Evolutionary conservation across 2,888 invertebrate species (phyloP), one percentile per base, ranked within the genome.

Genomic region (Lagria hirta): DNA sequence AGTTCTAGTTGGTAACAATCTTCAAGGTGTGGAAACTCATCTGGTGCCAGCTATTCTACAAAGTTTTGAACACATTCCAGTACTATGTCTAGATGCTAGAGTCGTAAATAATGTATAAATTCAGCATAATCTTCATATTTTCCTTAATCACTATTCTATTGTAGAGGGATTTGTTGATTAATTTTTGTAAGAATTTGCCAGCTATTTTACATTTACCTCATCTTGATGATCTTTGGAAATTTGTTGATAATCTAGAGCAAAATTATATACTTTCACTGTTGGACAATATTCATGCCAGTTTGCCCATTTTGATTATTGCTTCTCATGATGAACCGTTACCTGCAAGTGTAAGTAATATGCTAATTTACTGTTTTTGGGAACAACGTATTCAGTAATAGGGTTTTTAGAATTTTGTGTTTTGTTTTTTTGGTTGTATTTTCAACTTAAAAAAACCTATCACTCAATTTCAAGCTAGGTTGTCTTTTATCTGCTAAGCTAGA

Each of bases 21-120:
- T 57, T 42, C 68, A 68, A 56, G 83, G 81, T 10, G 78, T 83
- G 51, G 79, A 79, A 24, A 73, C 75, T 3, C 79, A 83, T 63
- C 64, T 82, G 18, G 74, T 78, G n/a, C 82, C 82, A 3, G 81
- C 81, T 2, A 53, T 82, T 17, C 65, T 83, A 20, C 78, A 81
- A 60, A 65, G 69, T 24, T 64, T 82, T 35, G 82, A 82, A 61
- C 71, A 71, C 57, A 55, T 75, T 34, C 73, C 75, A 1, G 65
- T 70, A 1, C 13, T 24, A 3, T 33, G 33, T 22, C 14, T 44
- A 13, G 44, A 44, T 12, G 26, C 22, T n/a, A 14, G 27, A 2
- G 20, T 28, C 28, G 29, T 59, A 7, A 49, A 51, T 10, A 51
- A 55, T 28, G 57, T 57, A 49, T n/a, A n/a, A 34, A 38, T 44